These are phyloP conservation scores for Falco berigora DNA, from an alignment of 2,797 vertebrate genomes.

Conservation along the genomic window DNA sequence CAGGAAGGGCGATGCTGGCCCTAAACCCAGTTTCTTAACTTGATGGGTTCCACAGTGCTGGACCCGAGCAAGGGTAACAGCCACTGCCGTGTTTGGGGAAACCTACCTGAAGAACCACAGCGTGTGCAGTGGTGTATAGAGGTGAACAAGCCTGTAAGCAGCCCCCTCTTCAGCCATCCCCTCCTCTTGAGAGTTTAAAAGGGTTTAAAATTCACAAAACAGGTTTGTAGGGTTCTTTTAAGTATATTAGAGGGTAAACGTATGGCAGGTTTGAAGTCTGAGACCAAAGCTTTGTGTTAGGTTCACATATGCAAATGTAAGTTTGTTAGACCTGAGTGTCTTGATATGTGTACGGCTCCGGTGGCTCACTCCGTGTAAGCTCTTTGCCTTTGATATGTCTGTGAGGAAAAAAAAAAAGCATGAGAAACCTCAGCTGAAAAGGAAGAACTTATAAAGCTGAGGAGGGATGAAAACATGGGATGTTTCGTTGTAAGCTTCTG, in stretches of 20 bases:
- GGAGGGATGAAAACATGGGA: background rate
- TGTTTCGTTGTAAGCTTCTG: background rate
- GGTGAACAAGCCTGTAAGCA: background rate
- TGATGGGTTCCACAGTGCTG: background rate
- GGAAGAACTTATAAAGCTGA: background rate
- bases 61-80: background rate
- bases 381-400: background rate
- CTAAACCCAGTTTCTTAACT: background rate
- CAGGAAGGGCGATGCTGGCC: background rate
- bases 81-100: background rate
- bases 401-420: background rate
- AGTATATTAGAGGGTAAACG: background rate
- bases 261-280: background rate
- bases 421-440: background rate
- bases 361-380: background rate
- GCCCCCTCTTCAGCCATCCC: background rate
- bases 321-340: background rate
- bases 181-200: background rate
- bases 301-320: background rate
- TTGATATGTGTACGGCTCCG: background rate
- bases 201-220: background rate
- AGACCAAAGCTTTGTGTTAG: background rate
- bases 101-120: background rate
- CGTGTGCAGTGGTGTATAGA: background rate
- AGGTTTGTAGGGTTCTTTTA: background rate